Percentiles rank a stretch among this genome's conserved stretches.
These are phyloP conservation scores for Lagria hirta DNA, from an alignment of 2,888 invertebrate genomes.

Conservation along the genomic window DNA sequence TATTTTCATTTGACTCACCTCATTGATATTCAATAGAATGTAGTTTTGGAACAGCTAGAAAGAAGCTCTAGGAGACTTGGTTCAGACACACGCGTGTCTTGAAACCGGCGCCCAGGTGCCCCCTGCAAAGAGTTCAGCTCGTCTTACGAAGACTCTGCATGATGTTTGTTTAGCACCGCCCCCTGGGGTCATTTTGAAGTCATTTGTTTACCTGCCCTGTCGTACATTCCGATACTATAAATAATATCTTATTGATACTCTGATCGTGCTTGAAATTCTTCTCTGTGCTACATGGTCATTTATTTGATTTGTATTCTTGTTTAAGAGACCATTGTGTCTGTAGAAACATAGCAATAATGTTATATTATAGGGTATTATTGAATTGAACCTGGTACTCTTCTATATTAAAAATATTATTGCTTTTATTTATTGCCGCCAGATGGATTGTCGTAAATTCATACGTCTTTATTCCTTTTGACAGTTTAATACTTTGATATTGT, in stretches of 20 bases:
- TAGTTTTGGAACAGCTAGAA: not conserved
- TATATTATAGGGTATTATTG: slow-evolving; percentile 47
- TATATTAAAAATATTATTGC: slow-evolving; percentile 36
- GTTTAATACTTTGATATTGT: slow-evolving; percentile 23
- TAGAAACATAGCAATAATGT: slow-evolving; percentile 45
- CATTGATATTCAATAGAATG: slow-evolving; percentile 10
- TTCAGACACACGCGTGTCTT: slow-evolving; percentile 14
- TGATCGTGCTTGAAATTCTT: slow-evolving; percentile 40
- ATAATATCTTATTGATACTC: slow-evolving; percentile 49
- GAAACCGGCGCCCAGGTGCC: slow-evolving; percentile 28
- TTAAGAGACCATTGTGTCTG: slow-evolving; percentile 45
- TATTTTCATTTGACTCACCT: no score
- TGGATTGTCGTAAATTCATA: slow-evolving; percentile 21
- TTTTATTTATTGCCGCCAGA: slow-evolving; percentile 23
- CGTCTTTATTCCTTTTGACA: slow-evolving; percentile 23
- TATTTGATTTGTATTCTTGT: slow-evolving; percentile 49
- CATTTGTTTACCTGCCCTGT: slow-evolving; percentile 49
- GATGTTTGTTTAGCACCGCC: slow-evolving; percentile 49
- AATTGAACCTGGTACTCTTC: slow-evolving; percentile 41
- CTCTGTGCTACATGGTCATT: slow-evolving; percentile 43
- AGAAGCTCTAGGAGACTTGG: slow-evolving; percentile 11
- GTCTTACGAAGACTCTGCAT: slow-evolving; percentile 37
- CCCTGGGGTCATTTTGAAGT: slow-evolving; percentile 44
- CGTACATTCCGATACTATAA: slow-evolving; percentile 50
- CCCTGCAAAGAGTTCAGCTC: slow-evolving; percentile 32